Percentiles rank a stretch among this genome's conserved stretches.
Conservation (phyloP, 2,888 invertebrate species). For the Drosophila subsilvestris region DNA sequence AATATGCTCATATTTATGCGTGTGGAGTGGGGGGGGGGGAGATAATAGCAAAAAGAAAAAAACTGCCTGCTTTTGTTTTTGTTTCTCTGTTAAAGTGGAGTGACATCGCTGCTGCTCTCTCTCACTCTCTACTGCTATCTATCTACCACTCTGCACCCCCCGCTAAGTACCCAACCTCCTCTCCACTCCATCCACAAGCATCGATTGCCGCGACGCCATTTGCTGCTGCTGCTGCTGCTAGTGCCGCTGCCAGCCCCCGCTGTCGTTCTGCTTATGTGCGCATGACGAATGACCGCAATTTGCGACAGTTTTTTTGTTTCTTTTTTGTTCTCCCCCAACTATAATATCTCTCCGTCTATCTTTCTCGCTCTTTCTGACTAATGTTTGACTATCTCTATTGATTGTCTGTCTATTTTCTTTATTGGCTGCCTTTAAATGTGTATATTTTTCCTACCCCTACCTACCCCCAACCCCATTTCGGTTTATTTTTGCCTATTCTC, state of each 20-base stretch:
- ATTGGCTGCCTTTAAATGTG: conserved; percentile 69
- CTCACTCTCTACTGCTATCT: conserved; percentile 4
- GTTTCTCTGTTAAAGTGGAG: conserved; percentile 41
- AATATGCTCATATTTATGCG: conserved; percentile 35
- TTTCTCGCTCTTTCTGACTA: conserved; percentile 69
- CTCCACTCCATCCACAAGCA: conserved; percentile 28
- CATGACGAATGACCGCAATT: conserved; percentile 84
- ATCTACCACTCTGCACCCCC: not conserved
- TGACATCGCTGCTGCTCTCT: conserved; percentile 22
- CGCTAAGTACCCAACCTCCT: conserved; percentile 23
- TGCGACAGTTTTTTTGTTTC: conserved; percentile 77
- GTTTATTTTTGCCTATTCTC: conserved; percentile 26
- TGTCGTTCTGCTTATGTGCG: conserved; percentile 81
- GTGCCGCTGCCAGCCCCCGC: conserved; percentile 39
- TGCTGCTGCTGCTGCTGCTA: conserved; percentile 47
- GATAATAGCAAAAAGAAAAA: conserved; percentile 49
- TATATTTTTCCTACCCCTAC: conserved; percentile 17
- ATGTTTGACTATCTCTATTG: conserved; percentile 68
- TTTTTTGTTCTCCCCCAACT: conserved; percentile 11
- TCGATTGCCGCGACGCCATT: conserved; percentile 70
- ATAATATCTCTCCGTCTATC: conserved; percentile 52
- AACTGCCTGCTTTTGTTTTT: conserved; percentile 38
- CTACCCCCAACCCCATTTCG: conserved; percentile 6
- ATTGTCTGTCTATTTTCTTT: conserved; percentile 64
- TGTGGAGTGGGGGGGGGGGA: conserved; percentile 26